Conservation (phyloP, 2,888 invertebrate species). For the Esperia sulphurella region DNA sequence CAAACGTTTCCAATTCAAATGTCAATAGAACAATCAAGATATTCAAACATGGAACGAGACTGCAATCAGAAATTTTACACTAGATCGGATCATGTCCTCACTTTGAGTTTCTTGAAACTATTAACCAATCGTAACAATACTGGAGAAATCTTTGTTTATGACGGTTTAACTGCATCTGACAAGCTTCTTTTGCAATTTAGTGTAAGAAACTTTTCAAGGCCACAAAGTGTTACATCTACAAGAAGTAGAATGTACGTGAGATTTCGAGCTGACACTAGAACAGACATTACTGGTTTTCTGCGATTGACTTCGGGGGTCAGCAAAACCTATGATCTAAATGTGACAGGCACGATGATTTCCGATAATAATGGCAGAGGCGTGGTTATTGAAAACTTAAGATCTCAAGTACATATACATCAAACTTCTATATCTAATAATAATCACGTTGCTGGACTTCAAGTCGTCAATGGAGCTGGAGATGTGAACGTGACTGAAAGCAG, state of each 20-base stretch:
- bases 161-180: slow-evolving; percentile 85
- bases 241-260: slow-evolving; percentile 88
- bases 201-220: slow-evolving; percentile 91
- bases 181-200: slow-evolving; percentile 84
- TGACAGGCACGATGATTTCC: slow-evolving; percentile 90
- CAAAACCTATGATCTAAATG: slow-evolving; percentile 91
- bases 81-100: slow-evolving; percentile 87
- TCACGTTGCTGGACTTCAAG: slow-evolving; percentile 94
- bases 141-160: slow-evolving; percentile 87
- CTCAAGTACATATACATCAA: slow-evolving; percentile 91
- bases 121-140: slow-evolving; percentile 87
- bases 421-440: slow-evolving; percentile 92
- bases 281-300: slow-evolving; percentile 87
- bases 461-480: slow-evolving; percentile 94
- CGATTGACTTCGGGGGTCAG: slow-evolving; percentile 87
- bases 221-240: slow-evolving; percentile 92
- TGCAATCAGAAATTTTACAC: slow-evolving; percentile 91
- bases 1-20: slow-evolving; percentile 93
- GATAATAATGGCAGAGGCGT: slow-evolving; percentile 98
- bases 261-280: slow-evolving; percentile 86
- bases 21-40: slow-evolving; percentile 88
- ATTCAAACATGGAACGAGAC: slow-evolving; percentile 83
- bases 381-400: slow-evolving; percentile 93
- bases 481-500: slow-evolving; percentile 94
- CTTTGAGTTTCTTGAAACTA: slow-evolving; percentile 91